A percentile compares a stretch with the other conserved stretches of the same genome.
These are phyloP conservation scores for Luidia sarsii DNA, from an alignment of 53 echinoderm and acorn worm species.

Conservation along the genomic window DNA sequence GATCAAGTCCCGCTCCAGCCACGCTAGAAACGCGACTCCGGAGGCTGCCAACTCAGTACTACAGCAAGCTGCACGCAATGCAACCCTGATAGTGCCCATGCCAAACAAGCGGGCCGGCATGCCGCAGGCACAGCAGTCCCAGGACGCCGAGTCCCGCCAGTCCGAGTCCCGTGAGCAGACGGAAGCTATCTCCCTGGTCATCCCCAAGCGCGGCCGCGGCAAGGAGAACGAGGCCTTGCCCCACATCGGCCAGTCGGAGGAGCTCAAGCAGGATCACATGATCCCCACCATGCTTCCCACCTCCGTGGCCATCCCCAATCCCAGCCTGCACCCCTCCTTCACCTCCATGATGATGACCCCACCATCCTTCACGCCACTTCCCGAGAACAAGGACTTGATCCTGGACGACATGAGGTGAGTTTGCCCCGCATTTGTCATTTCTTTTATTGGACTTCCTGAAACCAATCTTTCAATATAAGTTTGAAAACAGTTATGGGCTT, in stretches of 20 bases:
- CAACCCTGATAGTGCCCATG: constrained; percentile 27
- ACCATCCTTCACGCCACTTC: constrained; percentile 23
- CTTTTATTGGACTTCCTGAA: not conserved
- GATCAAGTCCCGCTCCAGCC: constrained; percentile 42
- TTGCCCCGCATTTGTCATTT: not conserved
- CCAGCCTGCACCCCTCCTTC: constrained; percentile 88
- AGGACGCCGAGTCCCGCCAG: constrained; percentile 19
- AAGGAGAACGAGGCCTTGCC: not conserved
- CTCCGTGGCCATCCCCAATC: constrained; percentile 96
- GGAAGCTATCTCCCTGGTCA: constrained; percentile 89
- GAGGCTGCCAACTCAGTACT: constrained; percentile 64
- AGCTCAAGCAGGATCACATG: constrained; percentile 40
- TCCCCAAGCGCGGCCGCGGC: constrained; percentile 71
- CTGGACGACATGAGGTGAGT: constrained; percentile 39
- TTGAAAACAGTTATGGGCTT: too few relatives aligned
- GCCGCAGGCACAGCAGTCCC: not conserved
- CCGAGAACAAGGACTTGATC: constrained; percentile 48
- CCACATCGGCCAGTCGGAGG: constrained; percentile 25
- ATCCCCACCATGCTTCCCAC: constrained; percentile 81
- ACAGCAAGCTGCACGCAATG: constrained; percentile 48
- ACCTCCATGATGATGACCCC: constrained; percentile 68
- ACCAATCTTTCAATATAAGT: too few relatives aligned
- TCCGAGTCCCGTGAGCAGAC: constrained; percentile 68
- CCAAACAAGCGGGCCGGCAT: constrained; percentile 18
- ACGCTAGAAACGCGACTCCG: constrained; percentile 6